Evolutionary conservation across 2,797 vertebrate species (phyloP).

Genomic region (Acrossocheilus wenchowensis): DNA sequence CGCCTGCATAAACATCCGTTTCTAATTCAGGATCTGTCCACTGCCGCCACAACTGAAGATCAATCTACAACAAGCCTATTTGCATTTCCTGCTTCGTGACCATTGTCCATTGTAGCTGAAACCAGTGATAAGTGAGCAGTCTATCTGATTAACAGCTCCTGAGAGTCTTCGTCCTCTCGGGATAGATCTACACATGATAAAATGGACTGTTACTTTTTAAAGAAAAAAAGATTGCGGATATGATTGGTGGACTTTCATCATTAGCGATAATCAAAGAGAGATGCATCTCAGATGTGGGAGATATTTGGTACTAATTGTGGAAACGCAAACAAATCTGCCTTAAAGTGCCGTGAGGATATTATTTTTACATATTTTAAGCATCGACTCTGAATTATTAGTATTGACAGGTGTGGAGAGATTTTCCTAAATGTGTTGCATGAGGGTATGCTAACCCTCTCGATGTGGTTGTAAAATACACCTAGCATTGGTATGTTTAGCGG

Average conservation of each 20-base stretch:
- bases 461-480: slow-evolving; percentile 40
- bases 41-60: slow-evolving; percentile 45
- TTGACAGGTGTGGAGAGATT: slow-evolving; percentile 31
- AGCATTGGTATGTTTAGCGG: slow-evolving; percentile 1
- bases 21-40: slow-evolving; percentile 63
- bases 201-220: slow-evolving; percentile 26
- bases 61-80: slow-evolving; percentile 57
- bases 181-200: slow-evolving; percentile 62
- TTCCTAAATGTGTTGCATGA: slow-evolving; percentile 2
- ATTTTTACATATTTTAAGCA: neutral
- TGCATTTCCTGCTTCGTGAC: slow-evolving; percentile 75
- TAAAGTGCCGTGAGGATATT: neutral
- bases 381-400: slow-evolving; percentile 27
- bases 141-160: slow-evolving; percentile 66
- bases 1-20: slow-evolving; percentile 68
- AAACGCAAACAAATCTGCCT: slow-evolving; percentile 17
- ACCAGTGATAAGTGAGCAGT: slow-evolving; percentile 62
- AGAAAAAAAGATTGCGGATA: slow-evolving; percentile 39
- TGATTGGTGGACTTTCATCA: slow-evolving; percentile 33
- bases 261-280: slow-evolving; percentile 20
- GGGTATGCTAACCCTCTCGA: slow-evolving; percentile 1
- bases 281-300: neutral
- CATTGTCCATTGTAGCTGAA: slow-evolving; percentile 70
- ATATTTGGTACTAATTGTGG: slow-evolving; percentile 11
- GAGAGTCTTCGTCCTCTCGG: slow-evolving; percentile 54